Percentiles rank a stretch among this genome's conserved stretches.
Conservation (phyloP, 2,113 vertebrate genomes). For the Datnioides undecimradiatus region DNA sequence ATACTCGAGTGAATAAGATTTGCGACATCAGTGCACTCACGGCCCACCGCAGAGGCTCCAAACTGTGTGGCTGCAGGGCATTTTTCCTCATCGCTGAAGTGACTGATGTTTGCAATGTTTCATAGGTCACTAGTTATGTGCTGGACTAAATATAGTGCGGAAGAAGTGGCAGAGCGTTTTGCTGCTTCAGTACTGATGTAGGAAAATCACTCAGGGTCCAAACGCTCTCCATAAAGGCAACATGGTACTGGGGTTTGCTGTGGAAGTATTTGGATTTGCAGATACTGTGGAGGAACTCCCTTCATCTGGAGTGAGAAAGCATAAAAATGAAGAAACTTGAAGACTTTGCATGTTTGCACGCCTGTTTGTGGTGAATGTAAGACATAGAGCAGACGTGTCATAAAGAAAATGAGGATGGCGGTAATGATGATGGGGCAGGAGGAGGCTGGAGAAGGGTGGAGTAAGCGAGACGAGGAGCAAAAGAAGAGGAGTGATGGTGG, state of each 20-base stretch:
- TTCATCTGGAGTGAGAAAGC: slow-evolving; percentile 13
- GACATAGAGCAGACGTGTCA: background rate
- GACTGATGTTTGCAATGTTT: slow-evolving; percentile 12
- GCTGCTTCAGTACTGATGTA: background rate
- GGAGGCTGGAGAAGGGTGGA: background rate
- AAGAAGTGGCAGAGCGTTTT: background rate
- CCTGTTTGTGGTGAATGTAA: background rate
- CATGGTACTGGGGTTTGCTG: background rate
- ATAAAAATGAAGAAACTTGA: slow-evolving; percentile 36
- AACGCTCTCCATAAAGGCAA: background rate
- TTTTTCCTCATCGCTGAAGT: slow-evolving; percentile 4
- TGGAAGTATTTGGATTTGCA: background rate
- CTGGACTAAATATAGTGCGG: slow-evolving; percentile 3
- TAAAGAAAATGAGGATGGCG: background rate
- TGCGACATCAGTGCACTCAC: background rate
- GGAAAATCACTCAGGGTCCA: background rate
- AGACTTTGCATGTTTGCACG: slow-evolving; percentile 7
- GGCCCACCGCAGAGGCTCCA: background rate
- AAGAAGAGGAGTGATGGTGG: background rate
- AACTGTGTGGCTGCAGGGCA: background rate
- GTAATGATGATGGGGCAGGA: background rate
- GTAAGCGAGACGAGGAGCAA: background rate
- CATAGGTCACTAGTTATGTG: background rate
- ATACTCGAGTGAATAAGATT: slow-evolving; percentile 12
- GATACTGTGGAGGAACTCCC: background rate